These are phyloP conservation scores for Micromussa lordhowensis DNA, from an alignment of 92 coral and sea anemone genomes.

Conservation along the genomic window DNA sequence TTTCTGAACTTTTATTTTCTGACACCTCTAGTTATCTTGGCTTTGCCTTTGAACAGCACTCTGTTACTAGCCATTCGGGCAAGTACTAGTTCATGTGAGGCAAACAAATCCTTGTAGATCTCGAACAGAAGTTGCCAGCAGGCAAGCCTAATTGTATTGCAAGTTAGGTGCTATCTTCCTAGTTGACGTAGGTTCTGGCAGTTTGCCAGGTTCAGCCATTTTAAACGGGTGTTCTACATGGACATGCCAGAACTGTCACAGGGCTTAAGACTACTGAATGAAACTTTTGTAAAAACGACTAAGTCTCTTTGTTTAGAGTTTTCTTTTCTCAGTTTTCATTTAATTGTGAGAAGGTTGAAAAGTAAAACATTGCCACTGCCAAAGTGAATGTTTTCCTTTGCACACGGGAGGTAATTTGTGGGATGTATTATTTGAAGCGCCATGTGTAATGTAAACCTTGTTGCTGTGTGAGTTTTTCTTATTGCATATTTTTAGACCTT, in stretches of 20 bases:
- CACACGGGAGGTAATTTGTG: background rate
- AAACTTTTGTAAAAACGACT: background rate
- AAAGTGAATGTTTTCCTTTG: background rate
- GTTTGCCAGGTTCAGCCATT: slow-evolving; percentile 4
- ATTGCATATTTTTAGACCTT: background rate
- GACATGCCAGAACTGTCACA: no score
- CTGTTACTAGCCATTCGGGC: background rate
- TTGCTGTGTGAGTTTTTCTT: slow-evolving; percentile 5
- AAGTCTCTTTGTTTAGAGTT: background rate
- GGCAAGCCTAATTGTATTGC: background rate
- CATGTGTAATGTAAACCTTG: background rate
- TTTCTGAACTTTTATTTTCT: background rate
- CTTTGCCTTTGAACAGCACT: background rate
- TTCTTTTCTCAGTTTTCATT: background rate
- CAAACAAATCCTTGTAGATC: background rate
- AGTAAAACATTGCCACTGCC: background rate
- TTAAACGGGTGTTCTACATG: background rate
- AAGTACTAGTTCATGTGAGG: no score
- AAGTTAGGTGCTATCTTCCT: background rate
- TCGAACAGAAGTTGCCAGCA: background rate
- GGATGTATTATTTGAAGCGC: slow-evolving; percentile 13
- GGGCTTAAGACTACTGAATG: background rate
- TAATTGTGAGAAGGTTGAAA: background rate
- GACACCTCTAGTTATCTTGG: background rate
- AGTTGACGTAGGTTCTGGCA: background rate